Base-by-base conservation (phyloP, 2,888 invertebrate genomes). In the Mythimna pallens region DNA sequence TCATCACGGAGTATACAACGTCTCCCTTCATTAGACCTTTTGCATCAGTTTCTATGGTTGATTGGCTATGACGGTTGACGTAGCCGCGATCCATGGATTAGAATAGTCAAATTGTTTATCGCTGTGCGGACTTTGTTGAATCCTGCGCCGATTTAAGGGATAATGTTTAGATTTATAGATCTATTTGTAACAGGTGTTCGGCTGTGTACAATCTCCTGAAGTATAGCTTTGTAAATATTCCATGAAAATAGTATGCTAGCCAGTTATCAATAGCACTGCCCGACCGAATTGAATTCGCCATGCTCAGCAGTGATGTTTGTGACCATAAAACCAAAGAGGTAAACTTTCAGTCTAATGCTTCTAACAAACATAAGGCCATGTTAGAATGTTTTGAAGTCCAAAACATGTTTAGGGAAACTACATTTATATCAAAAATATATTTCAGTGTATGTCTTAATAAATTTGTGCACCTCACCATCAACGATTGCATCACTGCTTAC, bases 81-180 rank as follows among this genome's bases (percentile, higher is more conserved):
- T 80, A 73, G 47, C 67, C 52, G 64, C 57, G 54, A 80, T 66
- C 72, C 67, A 25, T 25, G 64, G 78, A 72, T 85, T 85, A 74
- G 58, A 73, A 68, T 30, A 58, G 63, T 47, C 68, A 54, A 73
- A 80, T 78, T 76, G 72, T 80, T 85, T 73, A 80, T 34, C 14
- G 34, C 9, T 52, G 40, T 8, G 55, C 25, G 34, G 70, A 72
- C 57, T 73, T 66, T 63, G 65, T 76, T 79, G 59, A 73, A 66
- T 84, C 70, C 64, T 67, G 55, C 63, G 43, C 59, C 25, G 63
- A 55, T 65, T 72, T 73, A 63, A n/a, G 43, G 25, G 47, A 30
- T 43, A 62, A 36, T 65, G 30, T 58, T 67, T 50, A 43, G 14
- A 47, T 3, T 58, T 34, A 54, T 36, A 64, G 22, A 47, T 22